A percentile compares a stretch with the other conserved stretches of the same genome.
Conservation (phyloP, 2,113 vertebrate species). For the Dendrocopos noguchii region DNA sequence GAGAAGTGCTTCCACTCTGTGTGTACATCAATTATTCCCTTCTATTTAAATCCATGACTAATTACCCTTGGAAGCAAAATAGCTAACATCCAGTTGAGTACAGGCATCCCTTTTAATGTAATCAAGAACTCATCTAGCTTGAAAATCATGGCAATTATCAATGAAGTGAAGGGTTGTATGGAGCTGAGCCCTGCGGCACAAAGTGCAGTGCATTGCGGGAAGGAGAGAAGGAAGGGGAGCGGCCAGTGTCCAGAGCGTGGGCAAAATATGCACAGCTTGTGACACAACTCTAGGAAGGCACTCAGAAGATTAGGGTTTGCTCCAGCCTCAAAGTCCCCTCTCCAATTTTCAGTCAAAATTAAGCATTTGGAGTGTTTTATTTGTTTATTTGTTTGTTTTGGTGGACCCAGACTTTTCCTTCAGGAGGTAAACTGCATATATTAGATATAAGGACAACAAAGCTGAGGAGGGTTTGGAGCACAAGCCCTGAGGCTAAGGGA, state of each 20-base stretch:
- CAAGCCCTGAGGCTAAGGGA: too few species aligned
- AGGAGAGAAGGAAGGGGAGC: not conserved
- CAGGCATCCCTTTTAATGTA: constrained; percentile 43
- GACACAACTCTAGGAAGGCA: not conserved
- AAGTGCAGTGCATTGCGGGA: not conserved
- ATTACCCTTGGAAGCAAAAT: constrained; percentile 58
- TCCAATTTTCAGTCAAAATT: not conserved
- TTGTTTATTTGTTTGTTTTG: not conserved
- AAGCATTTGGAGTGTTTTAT: not conserved
- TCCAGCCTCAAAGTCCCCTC: not conserved
- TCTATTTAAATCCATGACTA: constrained; percentile 55
- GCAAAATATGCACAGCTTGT: not conserved
- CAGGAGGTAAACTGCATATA: not conserved
- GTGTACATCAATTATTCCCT: constrained; percentile 47
- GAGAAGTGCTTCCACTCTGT: constrained; percentile 29
- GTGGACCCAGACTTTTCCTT: not conserved
- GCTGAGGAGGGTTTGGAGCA: too few species aligned
- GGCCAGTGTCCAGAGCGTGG: not conserved
- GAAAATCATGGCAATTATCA: constrained; percentile 49
- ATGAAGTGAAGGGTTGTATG: constrained; percentile 18
- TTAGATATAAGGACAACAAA: not conserved
- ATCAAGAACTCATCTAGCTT: constrained; percentile 47
- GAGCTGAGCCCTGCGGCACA: not conserved
- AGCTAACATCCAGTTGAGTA: constrained; percentile 32
- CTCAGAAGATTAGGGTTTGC: not conserved